phyloP scores from a whole-genome alignment of 30 jellyfish, hydroid and myxozoan genomes.

The Cassiopea xamachana region DNA sequence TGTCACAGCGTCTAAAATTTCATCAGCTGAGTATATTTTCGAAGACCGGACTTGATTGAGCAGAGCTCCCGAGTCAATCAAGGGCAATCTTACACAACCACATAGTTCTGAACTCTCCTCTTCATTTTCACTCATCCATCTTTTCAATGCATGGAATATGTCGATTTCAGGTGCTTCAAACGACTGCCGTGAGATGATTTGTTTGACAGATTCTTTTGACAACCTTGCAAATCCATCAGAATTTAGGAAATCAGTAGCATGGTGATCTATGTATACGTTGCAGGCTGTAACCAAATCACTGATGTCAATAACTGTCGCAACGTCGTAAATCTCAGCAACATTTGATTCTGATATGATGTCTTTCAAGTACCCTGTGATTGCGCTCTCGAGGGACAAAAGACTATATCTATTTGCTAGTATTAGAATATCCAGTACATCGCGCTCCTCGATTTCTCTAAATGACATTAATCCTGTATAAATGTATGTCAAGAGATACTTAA shows the following conservation, averaged over 20 bases:
- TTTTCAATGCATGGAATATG: conserved; percentile 72
- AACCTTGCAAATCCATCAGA: conserved; percentile 77
- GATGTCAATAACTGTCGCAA: conserved; percentile 60
- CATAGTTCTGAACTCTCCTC: conserved; percentile 38
- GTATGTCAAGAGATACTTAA: conserved; percentile 69
- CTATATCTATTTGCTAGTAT: conserved; percentile 91
- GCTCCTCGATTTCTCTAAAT: conserved; percentile 78
- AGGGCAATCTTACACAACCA: conserved; percentile 78
- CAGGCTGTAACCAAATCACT: conserved; percentile 69
- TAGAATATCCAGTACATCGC: conserved; percentile 80
- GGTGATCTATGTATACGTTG: conserved; percentile 84
- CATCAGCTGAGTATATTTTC: conserved; percentile 71
- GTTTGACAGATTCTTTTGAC: conserved; percentile 60
- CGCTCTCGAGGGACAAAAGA: conserved; percentile 85
- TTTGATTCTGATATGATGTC: conserved; percentile 55
- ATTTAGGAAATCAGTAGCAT: conserved; percentile 80
- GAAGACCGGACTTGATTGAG: conserved; percentile 82
- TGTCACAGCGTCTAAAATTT: conserved; percentile 89
- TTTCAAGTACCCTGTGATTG: conserved; percentile 80
- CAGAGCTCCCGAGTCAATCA: conserved; percentile 75
- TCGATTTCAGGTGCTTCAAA: conserved; percentile 89
- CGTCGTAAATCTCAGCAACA: conserved; percentile 83
- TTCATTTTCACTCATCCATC: conserved; percentile 74
- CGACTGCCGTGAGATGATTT: conserved; percentile 79
- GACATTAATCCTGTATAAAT: conserved; percentile 80